Base-by-base conservation (phyloP, 2,113 vertebrate species). In the Ammospiza caudacuta region DNA sequence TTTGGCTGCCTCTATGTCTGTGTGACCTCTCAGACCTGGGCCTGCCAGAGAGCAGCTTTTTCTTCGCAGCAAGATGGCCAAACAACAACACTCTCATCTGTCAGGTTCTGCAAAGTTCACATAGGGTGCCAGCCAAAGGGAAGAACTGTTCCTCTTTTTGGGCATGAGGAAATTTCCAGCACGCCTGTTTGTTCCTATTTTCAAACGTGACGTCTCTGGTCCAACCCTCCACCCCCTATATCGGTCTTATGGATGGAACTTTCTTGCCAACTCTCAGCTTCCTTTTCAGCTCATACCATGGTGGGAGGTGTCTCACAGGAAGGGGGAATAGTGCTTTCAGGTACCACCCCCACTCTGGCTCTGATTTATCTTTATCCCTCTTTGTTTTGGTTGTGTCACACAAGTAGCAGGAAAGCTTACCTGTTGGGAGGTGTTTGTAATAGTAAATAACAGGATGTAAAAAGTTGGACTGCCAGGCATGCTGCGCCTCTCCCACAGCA, bases 391-490 rank as follows among this genome's bases (percentile, higher is more conserved):
- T 41, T 13, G 0, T 69, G n/a, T 58, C 51, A 66, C 6, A 9
- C 23, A 77, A 80, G 41, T 61, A 82, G 27, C 61, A 74, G 28
- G 46, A 85, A 25, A 11, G 41, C 93, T 98, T 89, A 99, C 99
- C 99, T 21, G 99, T 98, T 58, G 99, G 99, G 28, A 99, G 98
- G 27, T 9, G 95, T 62, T 97, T 97, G 91, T 99, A 99, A 93
- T 98, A 99, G 89, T 99, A 99, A 91, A 99, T 97, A 88, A 99
- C 99, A 8, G 99, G 99, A 77, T 99, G 99, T 47, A 99, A 97
- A 92, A 99, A 99, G 97, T 99, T 99, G 16, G 99, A 99, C 86
- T 98, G 98, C 99, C 99, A 99, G 77, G 99, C 99, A 5, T 98
- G 98, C 54, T 98, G 98, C 41, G 98, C 98, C 81, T 99, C 98